phyloP scores from a whole-genome alignment of 2,113 vertebrate species.

The Candoia aspera region DNA sequence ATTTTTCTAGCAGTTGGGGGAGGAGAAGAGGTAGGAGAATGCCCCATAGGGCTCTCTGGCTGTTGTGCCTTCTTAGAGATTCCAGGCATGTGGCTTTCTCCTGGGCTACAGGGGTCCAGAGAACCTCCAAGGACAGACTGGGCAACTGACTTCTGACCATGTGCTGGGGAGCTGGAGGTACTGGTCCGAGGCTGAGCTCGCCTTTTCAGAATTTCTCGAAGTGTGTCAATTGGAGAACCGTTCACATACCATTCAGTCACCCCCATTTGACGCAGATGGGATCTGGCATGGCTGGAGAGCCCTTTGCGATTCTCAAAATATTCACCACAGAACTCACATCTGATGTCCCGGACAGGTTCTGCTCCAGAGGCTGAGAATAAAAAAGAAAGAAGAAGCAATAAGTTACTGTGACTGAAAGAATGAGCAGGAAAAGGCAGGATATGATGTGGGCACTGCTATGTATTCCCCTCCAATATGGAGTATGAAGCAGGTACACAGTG shows the following conservation, averaged over 20 bases:
- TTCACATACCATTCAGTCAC: conserved; percentile 96
- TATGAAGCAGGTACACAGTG: not conserved
- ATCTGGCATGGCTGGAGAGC: conserved; percentile 92
- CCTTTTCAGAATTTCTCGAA: conserved; percentile 87
- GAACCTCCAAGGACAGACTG: conserved; percentile 65
- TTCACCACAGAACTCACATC: conserved; percentile 94
- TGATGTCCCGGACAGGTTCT: conserved; percentile 88
- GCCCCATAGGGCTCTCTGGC: conserved; percentile 70
- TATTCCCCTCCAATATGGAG: not conserved
- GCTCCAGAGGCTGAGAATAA: conserved; percentile 70
- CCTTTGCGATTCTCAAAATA: conserved; percentile 96
- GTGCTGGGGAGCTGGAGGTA: conserved; percentile 51
- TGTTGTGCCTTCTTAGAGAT: conserved; percentile 72
- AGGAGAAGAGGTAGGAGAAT: conserved; percentile 72
- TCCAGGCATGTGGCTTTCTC: conserved; percentile 67
- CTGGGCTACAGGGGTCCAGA: conserved; percentile 64
- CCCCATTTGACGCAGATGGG: conserved; percentile 94
- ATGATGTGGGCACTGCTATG: not conserved
- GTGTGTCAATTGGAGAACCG: conserved; percentile 92
- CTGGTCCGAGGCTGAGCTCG: conserved; percentile 63
- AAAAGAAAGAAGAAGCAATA: conserved; percentile 20
- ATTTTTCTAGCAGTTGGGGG: conserved; percentile 78
- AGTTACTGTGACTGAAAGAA: not conserved
- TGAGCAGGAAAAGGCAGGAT: not conserved
- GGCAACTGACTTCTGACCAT: conserved; percentile 64